A percentile compares a stretch with the other conserved stretches of the same genome.
phyloP scores from a whole-genome alignment of 1,140 invertebrate genomes.

The Orius insidiosus region DNA sequence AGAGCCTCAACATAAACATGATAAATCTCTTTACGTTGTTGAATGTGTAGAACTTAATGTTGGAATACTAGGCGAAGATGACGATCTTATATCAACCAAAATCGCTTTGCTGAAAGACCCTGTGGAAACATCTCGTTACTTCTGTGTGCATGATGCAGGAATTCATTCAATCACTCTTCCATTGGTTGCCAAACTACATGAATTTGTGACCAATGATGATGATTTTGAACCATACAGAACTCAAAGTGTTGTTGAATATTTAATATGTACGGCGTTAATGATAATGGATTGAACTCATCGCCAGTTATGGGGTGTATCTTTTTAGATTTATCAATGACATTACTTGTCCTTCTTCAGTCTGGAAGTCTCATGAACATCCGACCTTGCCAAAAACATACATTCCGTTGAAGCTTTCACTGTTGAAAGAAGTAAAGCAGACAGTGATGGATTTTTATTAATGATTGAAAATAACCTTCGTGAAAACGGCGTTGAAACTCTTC shows the following conservation, averaged over 20 bases:
- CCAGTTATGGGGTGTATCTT: constrained; percentile 43
- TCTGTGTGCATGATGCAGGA: constrained; percentile 67
- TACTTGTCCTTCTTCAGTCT: constrained; percentile 39
- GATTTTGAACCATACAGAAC: constrained; percentile 22
- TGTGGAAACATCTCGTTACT: constrained; percentile 36
- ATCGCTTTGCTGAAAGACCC: constrained; percentile 35
- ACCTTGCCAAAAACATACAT: constrained; percentile 15
- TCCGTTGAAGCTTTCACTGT: background rate
- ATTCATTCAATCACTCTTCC: constrained; percentile 63
- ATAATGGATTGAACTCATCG: constrained; percentile 22
- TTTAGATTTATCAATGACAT: constrained; percentile 38
- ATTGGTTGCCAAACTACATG: constrained; percentile 45
- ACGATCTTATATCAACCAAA: constrained; percentile 40
- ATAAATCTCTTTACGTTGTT: constrained; percentile 44
- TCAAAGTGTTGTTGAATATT: constrained; percentile 41
- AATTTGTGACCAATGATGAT: constrained; percentile 38
- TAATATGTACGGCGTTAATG: constrained; percentile 41
- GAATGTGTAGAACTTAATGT: constrained; percentile 57
- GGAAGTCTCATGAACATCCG: constrained; percentile 35
- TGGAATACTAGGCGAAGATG: constrained; percentile 36
- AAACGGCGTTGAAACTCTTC: background rate
- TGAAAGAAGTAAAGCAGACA: background rate
- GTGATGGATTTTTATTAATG: constrained; percentile 12
- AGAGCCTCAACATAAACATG: constrained; percentile 17
- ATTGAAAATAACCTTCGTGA: constrained; percentile 15